Percentiles rank a stretch among this genome's conserved stretches.
phyloP scores from a whole-genome alignment of 2,888 invertebrate species.

The Macrophya alboannulata region DNA sequence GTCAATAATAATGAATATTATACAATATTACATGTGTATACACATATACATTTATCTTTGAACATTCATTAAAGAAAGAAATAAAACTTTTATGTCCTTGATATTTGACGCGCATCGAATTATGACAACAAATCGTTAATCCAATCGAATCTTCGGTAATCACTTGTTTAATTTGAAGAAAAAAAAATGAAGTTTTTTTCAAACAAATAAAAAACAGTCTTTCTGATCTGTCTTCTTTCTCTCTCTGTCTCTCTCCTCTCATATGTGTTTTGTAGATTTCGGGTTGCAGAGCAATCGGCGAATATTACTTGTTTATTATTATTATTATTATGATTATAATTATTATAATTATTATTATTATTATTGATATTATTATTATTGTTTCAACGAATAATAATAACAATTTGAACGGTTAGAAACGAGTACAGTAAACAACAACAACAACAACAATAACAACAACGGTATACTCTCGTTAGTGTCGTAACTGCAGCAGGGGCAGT shows the following conservation, averaged over 20 bases:
- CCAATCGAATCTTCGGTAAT: neutral
- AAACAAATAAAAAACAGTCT: neutral
- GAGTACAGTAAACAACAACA: neutral
- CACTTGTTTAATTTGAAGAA: neutral
- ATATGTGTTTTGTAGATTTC: neutral
- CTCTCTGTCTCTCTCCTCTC: constrained; percentile 4
- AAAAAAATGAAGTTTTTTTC: neutral
- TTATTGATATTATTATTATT: neutral
- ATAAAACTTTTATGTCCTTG: neutral
- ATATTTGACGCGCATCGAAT: neutral
- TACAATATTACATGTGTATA: no score
- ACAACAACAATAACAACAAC: constrained; percentile 12
- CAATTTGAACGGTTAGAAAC: neutral
- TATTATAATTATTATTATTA: constrained; percentile 6
- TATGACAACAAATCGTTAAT: neutral
- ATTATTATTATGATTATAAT: constrained; percentile 1
- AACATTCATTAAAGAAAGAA: no score
- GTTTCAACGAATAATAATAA: neutral
- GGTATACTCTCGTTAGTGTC: constrained; percentile 7
- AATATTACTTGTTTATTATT: neutral
- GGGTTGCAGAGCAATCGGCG: neutral
- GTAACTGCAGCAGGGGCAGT: constrained; percentile 8
- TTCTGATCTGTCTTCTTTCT: no score
- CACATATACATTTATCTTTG: no score
- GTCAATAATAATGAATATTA: no score